Evolutionary conservation across 2,797 vertebrate species (phyloP), one percentile per base, ranked within the genome.

Genomic region (Phoebastria nigripes): DNA sequence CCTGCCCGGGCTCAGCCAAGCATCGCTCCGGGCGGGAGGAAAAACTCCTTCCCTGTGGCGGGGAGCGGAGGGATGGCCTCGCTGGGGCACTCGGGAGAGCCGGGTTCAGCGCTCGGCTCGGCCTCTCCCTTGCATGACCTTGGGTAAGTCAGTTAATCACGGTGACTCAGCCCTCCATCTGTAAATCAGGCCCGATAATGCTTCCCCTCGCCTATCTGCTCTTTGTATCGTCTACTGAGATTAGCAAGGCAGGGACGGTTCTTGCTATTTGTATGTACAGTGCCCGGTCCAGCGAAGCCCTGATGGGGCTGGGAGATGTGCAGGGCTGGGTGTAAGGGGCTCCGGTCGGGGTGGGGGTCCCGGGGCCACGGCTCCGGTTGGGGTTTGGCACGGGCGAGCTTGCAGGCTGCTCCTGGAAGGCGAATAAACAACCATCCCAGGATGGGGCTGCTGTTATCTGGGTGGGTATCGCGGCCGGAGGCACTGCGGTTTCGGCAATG

Each of bases 101-200:
- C 1, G 20, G 73, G 90, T n/a, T 94, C 56, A 49, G 84, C 7
- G 4, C 81, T 39, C 6, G 39, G 93, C 84, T 85, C 39, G 2
- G 90, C 88, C 52, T 89, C 91, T 94, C 89, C 94, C 81, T 76
- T 16, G 65, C 26, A 17, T 85, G 94, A 94, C 95, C 95, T 95
- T 96, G 96, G 84, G 62, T 35, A 33, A 51, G 87, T 6, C 74
- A 51, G 82, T 82, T 89, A 22, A 89, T 49, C 11, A 12, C 14
- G 35, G 94, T 97, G 96, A 96, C 94, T 96, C 94, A 93, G 94
- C 92, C 81, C 82, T 92, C 51, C 94, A 87, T 74, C 96, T 89
- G 96, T 58, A 63, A 84, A 89, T 52, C 55, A 39, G 59, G 42
- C 59, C 62, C 20, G 82, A 94, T 49, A 96, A 61, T 3, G 89